These are phyloP conservation scores for Cephalopterus ornatus DNA, from an alignment of 2,113 vertebrate species.

Conservation along the genomic window DNA sequence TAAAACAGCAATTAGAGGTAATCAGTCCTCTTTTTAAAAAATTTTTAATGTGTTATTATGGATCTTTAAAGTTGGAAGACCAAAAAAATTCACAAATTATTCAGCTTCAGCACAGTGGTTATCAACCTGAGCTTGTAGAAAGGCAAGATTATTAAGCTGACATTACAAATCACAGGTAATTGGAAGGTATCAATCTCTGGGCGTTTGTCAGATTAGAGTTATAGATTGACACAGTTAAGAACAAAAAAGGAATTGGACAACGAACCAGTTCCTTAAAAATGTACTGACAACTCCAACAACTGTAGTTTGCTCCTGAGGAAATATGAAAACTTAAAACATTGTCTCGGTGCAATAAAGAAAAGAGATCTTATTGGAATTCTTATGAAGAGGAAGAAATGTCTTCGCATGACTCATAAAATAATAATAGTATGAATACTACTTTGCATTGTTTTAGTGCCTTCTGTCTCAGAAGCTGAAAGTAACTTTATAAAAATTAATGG, in stretches of 20 bases:
- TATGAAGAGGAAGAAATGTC: not conserved
- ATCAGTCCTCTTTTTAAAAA: not conserved
- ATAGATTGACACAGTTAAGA: not conserved
- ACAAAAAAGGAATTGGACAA: not conserved
- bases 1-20: not conserved
- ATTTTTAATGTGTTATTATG: not conserved
- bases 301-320: not conserved
- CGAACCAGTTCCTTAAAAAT: not conserved
- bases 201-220: not conserved
- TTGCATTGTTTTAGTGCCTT: constrained; percentile 21
- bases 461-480: not conserved
- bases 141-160: not conserved
- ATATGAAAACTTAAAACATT: not conserved
- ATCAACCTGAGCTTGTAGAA: not conserved
- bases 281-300: not conserved
- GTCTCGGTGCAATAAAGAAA: not conserved
- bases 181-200: constrained; percentile 4
- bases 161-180: not conserved
- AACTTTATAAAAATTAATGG: constrained; percentile 37
- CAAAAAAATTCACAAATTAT: not conserved
- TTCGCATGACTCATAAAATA: constrained; percentile 54
- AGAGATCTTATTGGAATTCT: constrained; percentile 28
- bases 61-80: not conserved
- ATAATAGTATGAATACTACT: constrained; percentile 49
- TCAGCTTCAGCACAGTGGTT: not conserved